Evolutionary conservation across 2,888 invertebrate genomes (phyloP).

Genomic region (Hirtodrosophila cameraria): DNA sequence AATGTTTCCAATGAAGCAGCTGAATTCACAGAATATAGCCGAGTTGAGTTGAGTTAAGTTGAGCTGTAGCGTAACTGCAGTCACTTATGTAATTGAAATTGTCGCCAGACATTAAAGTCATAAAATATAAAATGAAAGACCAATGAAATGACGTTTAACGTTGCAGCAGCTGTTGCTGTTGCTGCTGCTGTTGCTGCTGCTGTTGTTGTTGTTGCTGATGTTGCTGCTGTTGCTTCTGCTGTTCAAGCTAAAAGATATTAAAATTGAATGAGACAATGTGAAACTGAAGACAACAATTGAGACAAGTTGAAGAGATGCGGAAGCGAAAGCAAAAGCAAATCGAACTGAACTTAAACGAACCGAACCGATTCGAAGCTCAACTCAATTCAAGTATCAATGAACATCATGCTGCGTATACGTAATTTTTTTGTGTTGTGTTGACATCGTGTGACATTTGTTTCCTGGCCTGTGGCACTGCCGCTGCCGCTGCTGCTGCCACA

Average conservation of each 20-base stretch:
- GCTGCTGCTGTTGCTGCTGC: slow-evolving; percentile 8
- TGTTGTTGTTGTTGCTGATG: slow-evolving; percentile 13
- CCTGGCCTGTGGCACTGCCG: slow-evolving; percentile 42
- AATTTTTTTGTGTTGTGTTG: slow-evolving; percentile 50
- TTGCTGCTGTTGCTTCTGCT: slow-evolving; percentile 11
- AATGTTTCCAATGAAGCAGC: background rate
- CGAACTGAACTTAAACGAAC: slow-evolving; percentile 9
- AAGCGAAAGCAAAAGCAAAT: slow-evolving; percentile 50
- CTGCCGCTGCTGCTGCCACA: too few species aligned
- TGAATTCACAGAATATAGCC: background rate
- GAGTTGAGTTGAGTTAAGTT: background rate
- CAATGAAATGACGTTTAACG: slow-evolving; percentile 39
- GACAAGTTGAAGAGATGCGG: slow-evolving; percentile 35
- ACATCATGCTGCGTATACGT: slow-evolving; percentile 63
- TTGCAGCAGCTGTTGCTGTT: slow-evolving; percentile 24
- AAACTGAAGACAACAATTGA: slow-evolving; percentile 55
- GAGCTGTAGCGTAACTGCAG: background rate
- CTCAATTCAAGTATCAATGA: too few species aligned
- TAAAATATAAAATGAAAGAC: slow-evolving; percentile 45
- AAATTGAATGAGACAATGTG: slow-evolving; percentile 44
- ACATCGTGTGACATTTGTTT: slow-evolving; percentile 61
- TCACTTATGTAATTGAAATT: slow-evolving; percentile 50
- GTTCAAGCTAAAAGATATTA: slow-evolving; percentile 29
- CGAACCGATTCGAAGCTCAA: too few species aligned
- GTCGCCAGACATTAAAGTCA: slow-evolving; percentile 43